phyloP scores from a whole-genome alignment of 2,888 invertebrate genomes.

The Hemaris fuciformis region DNA sequence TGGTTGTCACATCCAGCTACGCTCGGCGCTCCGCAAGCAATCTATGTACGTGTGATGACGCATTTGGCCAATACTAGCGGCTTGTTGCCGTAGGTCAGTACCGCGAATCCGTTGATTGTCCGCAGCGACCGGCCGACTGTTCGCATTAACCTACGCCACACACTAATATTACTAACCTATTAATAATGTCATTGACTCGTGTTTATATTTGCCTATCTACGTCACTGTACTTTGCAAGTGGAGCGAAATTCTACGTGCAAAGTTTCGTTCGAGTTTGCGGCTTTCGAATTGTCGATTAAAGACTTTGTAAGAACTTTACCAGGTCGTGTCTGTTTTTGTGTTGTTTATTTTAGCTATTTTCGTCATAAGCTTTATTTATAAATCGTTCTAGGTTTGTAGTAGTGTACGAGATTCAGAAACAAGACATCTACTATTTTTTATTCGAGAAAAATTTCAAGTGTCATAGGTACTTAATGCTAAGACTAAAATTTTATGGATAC shows the following conservation, averaged over 20 bases:
- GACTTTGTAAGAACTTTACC: background rate
- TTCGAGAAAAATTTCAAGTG: no score
- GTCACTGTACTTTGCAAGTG: background rate
- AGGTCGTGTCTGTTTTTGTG: background rate
- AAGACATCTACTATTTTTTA: no score
- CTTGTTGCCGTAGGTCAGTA: slow-evolving; percentile 72
- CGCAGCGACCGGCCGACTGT: background rate
- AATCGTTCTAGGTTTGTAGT: no score
- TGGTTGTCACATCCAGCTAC: slow-evolving; percentile 32
- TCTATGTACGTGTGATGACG: slow-evolving; percentile 53
- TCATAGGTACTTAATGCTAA: no score
- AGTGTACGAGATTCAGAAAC: no score
- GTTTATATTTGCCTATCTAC: background rate
- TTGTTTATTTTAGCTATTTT: background rate
- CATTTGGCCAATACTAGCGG: slow-evolving; percentile 53
- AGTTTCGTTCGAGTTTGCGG: background rate
- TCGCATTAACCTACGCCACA: background rate
- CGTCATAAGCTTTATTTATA: no score
- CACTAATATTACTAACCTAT: slow-evolving; percentile 3
- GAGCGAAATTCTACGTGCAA: background rate
- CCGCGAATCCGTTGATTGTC: slow-evolving; percentile 52
- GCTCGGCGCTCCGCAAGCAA: slow-evolving; percentile 18
- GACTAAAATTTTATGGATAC: no score
- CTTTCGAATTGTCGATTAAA: background rate
- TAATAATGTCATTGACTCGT: background rate